phyloP scores from a whole-genome alignment of 2,113 vertebrate genomes.

The Pungitius pungitius region DNA sequence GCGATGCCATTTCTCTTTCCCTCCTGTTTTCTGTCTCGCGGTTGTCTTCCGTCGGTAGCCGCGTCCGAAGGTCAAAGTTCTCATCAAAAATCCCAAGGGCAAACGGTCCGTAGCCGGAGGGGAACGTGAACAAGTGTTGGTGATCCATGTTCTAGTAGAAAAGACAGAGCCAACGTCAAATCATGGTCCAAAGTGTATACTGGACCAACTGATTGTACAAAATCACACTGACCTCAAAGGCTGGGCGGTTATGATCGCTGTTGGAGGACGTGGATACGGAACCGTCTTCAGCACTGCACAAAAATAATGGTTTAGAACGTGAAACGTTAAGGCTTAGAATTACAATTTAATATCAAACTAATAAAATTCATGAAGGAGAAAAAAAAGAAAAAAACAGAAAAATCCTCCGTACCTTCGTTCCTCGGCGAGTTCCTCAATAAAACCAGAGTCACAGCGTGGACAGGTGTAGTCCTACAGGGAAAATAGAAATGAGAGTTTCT shows the following conservation, averaged over 20 bases:
- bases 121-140: slow-evolving; percentile 91
- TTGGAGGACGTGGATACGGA: slow-evolving; percentile 83
- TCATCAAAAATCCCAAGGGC: slow-evolving; percentile 93
- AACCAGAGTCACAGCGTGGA: slow-evolving; percentile 93
- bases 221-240: slow-evolving; percentile 85
- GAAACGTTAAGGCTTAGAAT: neutral
- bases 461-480: slow-evolving; percentile 90
- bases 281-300: slow-evolving; percentile 84
- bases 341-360: neutral
- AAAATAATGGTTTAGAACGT: slow-evolving; percentile 13
- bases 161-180: slow-evolving; percentile 46
- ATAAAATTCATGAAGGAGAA: neutral
- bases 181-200: neutral
- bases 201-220: neutral
- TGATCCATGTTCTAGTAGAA: slow-evolving; percentile 85
- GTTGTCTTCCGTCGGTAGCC: slow-evolving; percentile 83
- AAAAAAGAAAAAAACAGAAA: neutral
- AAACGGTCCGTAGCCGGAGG: slow-evolving; percentile 89
- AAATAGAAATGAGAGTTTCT: slow-evolving; percentile 18
- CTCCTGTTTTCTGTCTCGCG: slow-evolving; percentile 88
- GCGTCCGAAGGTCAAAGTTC: slow-evolving; percentile 87
- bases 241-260: slow-evolving; percentile 83
- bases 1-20: slow-evolving; percentile 89
- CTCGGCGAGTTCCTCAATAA: slow-evolving; percentile 92
- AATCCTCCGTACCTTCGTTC: slow-evolving; percentile 83